Percentiles rank a stretch among this genome's conserved stretches.
Evolutionary conservation across 2,888 invertebrate genomes (phyloP).

Genomic region (Noctua janthe): DNA sequence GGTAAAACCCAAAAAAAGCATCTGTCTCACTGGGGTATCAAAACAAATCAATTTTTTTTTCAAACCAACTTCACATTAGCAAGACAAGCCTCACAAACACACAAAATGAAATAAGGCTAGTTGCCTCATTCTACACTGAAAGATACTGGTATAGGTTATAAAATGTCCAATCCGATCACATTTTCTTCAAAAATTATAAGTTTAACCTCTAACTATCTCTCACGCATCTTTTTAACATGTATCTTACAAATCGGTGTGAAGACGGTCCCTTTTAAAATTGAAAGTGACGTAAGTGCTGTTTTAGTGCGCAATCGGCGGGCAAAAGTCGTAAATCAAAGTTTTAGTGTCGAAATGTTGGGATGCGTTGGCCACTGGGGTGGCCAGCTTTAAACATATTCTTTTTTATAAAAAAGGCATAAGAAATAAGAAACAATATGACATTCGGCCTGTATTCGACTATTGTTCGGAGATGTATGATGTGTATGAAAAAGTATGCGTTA

Average conservation of each 20-base stretch:
- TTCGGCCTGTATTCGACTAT: constrained; percentile 83
- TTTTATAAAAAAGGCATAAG: constrained; percentile 71
- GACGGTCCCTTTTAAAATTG: constrained; percentile 87
- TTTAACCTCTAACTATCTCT: neutral
- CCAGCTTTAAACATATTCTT: constrained; percentile 81
- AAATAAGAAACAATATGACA: constrained; percentile 87
- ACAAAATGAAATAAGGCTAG: too few species aligned
- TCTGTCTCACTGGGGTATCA: neutral
- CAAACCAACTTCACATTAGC: neutral
- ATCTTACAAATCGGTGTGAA: constrained; percentile 77
- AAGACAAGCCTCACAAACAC: neutral
- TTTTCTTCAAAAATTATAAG: neutral
- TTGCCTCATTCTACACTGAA: neutral
- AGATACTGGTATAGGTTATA: neutral
- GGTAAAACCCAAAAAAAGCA: neutral
- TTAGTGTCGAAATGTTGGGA: constrained; percentile 90
- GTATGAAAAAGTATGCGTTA: constrained; percentile 72
- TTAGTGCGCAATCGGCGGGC: constrained; percentile 90
- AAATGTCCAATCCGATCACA: neutral
- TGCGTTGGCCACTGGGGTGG: constrained; percentile 90
- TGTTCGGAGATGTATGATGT: constrained; percentile 82
- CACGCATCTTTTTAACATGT: constrained; percentile 4
- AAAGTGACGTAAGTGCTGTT: constrained; percentile 90
- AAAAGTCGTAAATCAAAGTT: constrained; percentile 90
- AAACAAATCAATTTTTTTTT: neutral